A percentile compares a stretch with the other conserved stretches of the same genome.
phyloP scores from a whole-genome alignment of 2,113 vertebrate species.

The Puffinus mauretanicus region DNA sequence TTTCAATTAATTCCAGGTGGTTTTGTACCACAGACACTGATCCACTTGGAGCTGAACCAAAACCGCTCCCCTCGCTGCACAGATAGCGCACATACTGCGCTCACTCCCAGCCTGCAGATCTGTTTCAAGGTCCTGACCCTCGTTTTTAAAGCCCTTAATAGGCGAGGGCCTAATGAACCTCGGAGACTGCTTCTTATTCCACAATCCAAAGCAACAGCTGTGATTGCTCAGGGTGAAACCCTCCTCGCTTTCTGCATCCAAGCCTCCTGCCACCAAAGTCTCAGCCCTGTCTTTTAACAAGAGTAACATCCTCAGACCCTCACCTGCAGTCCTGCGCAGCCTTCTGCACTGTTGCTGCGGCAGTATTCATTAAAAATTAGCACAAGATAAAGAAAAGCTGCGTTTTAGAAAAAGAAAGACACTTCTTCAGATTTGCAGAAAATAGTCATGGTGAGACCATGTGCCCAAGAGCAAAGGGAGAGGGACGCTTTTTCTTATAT shows the following conservation, averaged over 20 bases:
- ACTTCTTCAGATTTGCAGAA: neutral
- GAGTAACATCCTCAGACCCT: neutral
- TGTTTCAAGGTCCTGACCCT: slow-evolving; percentile 57
- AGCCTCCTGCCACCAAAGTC: neutral
- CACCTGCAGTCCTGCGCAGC: neutral
- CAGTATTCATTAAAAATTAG: neutral
- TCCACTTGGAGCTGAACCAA: slow-evolving; percentile 32
- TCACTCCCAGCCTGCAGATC: slow-evolving; percentile 19
- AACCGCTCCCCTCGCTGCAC: neutral
- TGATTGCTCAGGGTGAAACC: neutral
- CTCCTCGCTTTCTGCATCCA: neutral
- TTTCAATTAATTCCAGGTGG: slow-evolving; percentile 22
- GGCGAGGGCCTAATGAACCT: slow-evolving; percentile 49
- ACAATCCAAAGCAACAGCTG: slow-evolving; percentile 11
- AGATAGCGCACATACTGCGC: neutral
- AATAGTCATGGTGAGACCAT: neutral
- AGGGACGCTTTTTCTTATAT: rapidly evolving
- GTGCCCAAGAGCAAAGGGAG: neutral
- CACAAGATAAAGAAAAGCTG: neutral
- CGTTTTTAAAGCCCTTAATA: slow-evolving; percentile 53
- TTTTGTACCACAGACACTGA: neutral
- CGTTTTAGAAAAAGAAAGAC: neutral
- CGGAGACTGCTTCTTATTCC: neutral
- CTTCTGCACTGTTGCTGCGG: neutral
- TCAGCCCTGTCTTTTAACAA: neutral